These are phyloP conservation scores for Drosophila anomalipes DNA, from an alignment of 2,888 invertebrate species.

Conservation along the genomic window DNA sequence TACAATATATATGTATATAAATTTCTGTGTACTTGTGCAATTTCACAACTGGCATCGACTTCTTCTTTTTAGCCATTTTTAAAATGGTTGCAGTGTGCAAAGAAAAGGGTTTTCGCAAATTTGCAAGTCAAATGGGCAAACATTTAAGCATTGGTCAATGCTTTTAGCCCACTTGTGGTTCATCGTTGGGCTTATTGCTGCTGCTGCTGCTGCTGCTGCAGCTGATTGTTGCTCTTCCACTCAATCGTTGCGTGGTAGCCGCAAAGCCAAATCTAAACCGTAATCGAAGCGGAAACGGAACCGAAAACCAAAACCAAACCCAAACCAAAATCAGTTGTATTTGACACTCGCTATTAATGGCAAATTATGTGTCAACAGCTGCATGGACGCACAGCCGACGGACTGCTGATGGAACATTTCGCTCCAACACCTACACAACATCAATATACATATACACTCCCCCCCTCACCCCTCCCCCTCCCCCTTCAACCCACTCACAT, in stretches of 20 bases:
- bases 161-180: slow-evolving; percentile 1
- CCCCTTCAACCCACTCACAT: too few species aligned
- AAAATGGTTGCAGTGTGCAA: background rate
- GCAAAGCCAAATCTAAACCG: slow-evolving; percentile 1
- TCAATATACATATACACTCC: slow-evolving; percentile 19
- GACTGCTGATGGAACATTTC: background rate
- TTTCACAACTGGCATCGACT: background rate
- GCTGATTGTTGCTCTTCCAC: slow-evolving; percentile 1
- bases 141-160: slow-evolving; percentile 12
- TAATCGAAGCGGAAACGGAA: slow-evolving; percentile 9
- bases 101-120: slow-evolving; percentile 45
- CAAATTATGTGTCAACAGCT: slow-evolving; percentile 56
- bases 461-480: background rate
- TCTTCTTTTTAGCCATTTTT: background rate
- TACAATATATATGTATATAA: background rate
- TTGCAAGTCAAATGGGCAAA: slow-evolving; percentile 56
- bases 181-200: slow-evolving; percentile 2
- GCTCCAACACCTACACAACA: slow-evolving; percentile 23
- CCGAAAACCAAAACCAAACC: slow-evolving; percentile 5
- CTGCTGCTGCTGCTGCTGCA: background rate
- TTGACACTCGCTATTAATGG: slow-evolving; percentile 64
- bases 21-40: background rate
- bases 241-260: slow-evolving; percentile 25
- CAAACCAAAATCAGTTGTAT: slow-evolving; percentile 18
- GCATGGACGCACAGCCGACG: slow-evolving; percentile 6